These are phyloP conservation scores for Hypotaenidia okinawae DNA, from an alignment of 2,797 vertebrate species.

Conservation along the genomic window DNA sequence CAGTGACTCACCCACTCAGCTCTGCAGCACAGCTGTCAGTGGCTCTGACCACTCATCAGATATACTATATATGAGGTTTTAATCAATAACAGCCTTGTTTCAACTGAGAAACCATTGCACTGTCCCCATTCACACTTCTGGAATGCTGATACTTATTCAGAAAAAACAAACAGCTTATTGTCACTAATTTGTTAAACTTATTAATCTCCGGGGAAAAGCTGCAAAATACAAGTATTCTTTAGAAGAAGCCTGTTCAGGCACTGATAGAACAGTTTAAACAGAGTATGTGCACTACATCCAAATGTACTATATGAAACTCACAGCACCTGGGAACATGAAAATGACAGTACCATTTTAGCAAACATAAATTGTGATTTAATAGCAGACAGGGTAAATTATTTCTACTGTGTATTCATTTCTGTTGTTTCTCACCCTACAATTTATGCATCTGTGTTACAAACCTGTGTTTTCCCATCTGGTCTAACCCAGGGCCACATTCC, in stretches of 20 bases:
- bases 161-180: not conserved
- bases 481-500: constrained; percentile 14
- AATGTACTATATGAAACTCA: not conserved
- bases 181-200: not conserved
- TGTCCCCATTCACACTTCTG: not conserved
- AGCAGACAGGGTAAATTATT: not conserved
- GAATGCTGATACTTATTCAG: not conserved
- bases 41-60: not conserved
- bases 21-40: not conserved
- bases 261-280: not conserved
- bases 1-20: not conserved
- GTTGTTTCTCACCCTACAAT: not conserved
- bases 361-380: not conserved
- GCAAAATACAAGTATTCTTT: not conserved
- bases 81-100: not conserved
- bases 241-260: not conserved
- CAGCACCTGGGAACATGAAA: not conserved
- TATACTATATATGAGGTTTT: not conserved
- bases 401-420: not conserved
- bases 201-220: not conserved
- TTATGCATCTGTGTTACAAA: not conserved
- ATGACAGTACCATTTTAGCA: not conserved
- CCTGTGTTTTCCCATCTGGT: constrained; percentile 24
- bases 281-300: not conserved
- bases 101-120: not conserved